Evolutionary conservation across 2,888 invertebrate genomes (phyloP).

Genomic region (Drosophila atripex): DNA sequence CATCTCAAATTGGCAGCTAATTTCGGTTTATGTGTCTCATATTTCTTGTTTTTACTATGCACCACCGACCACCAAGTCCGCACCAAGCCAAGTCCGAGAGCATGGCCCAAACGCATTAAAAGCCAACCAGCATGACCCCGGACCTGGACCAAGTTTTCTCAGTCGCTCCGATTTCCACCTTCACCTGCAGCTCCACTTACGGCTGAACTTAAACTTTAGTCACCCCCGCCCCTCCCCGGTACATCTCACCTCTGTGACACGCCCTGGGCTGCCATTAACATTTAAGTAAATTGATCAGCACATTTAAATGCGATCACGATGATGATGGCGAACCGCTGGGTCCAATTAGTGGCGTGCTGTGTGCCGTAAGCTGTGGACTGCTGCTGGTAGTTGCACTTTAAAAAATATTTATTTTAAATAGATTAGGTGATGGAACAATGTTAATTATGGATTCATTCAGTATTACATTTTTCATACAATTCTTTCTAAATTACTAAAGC

Average conservation of each 20-base stretch:
- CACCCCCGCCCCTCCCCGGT: background rate
- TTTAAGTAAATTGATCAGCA: conserved; percentile 76
- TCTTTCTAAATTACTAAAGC: too few species aligned
- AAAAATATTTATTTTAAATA: background rate
- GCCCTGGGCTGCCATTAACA: conserved; percentile 71
- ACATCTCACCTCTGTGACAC: conserved; percentile 38
- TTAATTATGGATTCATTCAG: too few species aligned
- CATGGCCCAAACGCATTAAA: conserved; percentile 40
- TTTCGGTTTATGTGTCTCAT: conserved; percentile 70
- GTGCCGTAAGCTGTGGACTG: conserved; percentile 37
- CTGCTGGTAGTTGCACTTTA: conserved; percentile 30
- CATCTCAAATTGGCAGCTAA: conserved; percentile 75
- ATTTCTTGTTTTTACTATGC: conserved; percentile 51
- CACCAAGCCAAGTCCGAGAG: background rate
- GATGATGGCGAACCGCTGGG: conserved; percentile 66
- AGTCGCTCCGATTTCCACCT: background rate
- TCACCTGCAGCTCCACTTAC: conserved; percentile 32
- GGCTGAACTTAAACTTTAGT: conserved; percentile 20
- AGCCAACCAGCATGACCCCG: conserved; percentile 59
- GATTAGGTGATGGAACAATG: background rate
- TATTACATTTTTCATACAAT: too few species aligned
- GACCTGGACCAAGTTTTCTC: conserved; percentile 31
- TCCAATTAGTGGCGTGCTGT: conserved; percentile 71
- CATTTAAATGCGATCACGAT: conserved; percentile 77
- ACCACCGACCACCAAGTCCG: background rate